A percentile compares a stretch with the other conserved stretches of the same genome.
phyloP scores from a whole-genome alignment of 2,113 vertebrate genomes.

The Kobus ellipsiprymnus region DNA sequence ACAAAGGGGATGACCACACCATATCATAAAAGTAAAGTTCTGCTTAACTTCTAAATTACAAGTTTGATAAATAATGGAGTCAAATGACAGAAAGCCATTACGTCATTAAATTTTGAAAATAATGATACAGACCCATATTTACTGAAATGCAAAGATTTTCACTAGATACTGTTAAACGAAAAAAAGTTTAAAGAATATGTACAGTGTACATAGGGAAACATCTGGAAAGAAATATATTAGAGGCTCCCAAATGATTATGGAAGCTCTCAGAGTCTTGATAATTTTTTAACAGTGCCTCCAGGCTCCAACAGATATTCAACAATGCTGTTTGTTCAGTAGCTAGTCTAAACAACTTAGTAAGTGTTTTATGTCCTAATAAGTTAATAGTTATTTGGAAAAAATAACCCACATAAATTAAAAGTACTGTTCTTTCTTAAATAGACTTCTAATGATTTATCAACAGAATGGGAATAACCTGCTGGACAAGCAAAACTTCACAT shows the following conservation, averaged over 20 bases:
- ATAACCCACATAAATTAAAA: background rate
- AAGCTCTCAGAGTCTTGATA: background rate
- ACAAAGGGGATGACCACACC: background rate
- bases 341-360: background rate
- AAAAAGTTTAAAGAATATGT: background rate
- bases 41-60: background rate
- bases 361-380: background rate
- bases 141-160: background rate
- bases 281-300: background rate
- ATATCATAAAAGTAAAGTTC: background rate
- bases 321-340: background rate
- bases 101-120: background rate
- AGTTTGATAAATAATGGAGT: background rate
- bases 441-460: background rate
- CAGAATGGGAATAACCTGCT: background rate
- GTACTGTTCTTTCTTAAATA: background rate
- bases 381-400: background rate
- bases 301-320: background rate
- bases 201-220: background rate
- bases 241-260: background rate
- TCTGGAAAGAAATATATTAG: background rate
- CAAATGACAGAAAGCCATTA: background rate
- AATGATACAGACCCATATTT: background rate
- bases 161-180: background rate
- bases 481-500: background rate